Conservation (phyloP, 2,888 invertebrate species). For the Xestia c-nigrum region DNA sequence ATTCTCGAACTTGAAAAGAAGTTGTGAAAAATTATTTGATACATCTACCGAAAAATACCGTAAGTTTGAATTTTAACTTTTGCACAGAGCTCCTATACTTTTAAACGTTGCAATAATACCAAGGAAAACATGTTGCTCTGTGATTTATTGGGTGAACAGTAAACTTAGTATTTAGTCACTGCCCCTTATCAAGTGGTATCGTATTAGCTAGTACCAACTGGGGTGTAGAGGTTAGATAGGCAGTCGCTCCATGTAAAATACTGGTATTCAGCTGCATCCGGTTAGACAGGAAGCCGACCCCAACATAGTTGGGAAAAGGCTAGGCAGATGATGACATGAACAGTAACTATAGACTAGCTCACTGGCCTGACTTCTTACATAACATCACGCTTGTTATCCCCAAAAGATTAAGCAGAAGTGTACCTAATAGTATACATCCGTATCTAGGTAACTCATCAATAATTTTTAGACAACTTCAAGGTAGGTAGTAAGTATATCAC, state of each 20-base stretch:
- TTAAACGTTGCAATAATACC: slow-evolving; percentile 4
- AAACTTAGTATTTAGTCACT: not conserved
- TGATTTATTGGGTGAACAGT: not conserved
- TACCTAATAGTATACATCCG: not conserved
- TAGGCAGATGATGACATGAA: too few relatives aligned
- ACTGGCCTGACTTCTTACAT: not conserved
- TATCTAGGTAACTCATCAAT: not conserved
- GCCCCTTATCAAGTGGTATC: too few relatives aligned
- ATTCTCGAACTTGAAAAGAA: too few relatives aligned
- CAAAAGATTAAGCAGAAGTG: not conserved
- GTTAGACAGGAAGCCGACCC: too few relatives aligned
- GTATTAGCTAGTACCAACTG: too few relatives aligned
- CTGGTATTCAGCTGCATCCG: too few relatives aligned
- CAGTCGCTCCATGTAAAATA: too few relatives aligned
- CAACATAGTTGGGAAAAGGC: too few relatives aligned
- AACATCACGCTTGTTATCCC: not conserved
- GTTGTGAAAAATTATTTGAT: not conserved
- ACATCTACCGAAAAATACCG: not conserved
- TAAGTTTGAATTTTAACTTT: not conserved
- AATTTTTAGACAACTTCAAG: not conserved
- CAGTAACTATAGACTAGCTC: too few relatives aligned
- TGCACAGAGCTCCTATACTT: slow-evolving; percentile 23
- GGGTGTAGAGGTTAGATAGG: too few relatives aligned
- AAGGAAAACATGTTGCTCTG: slow-evolving; percentile 6
- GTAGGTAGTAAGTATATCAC: not conserved